Evolutionary conservation across 1,140 invertebrate species (phyloP), one percentile per base, ranked within the genome.

Genomic region (Drosophila repleta): DNA sequence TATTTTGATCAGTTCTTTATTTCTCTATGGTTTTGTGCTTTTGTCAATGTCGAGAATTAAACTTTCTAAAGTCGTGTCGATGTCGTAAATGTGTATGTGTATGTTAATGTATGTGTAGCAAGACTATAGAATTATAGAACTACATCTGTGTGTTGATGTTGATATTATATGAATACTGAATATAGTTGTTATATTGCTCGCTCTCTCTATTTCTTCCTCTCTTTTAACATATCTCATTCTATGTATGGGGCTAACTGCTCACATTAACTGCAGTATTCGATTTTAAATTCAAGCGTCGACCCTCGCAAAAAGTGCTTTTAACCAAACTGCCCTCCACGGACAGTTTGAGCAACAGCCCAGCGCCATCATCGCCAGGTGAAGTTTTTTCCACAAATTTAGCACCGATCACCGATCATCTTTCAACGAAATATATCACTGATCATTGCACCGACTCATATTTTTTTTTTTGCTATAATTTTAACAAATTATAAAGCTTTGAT

Each of bases 291-390:
- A 90, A 88, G 76, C 77, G 91, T 68, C 90, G 85, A 76, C 83
- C 90, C 68, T 91, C 91, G 67, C 79, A 91, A 45, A 90, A 91
- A 84, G 85, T 91, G 53, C 90, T 93, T 37, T 76, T 93, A 72
- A 91, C 92, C 61, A 93, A 93, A 92, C 90, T 93, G 66, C 92
- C 92, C 57, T 93, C 93, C 62, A 92, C 83, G 76, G 93, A 93
- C 81, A 93, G 93, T 72, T 90, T 93, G 71, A 93, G 90, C 84
- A 93, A 93, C 84, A 93, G 93, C 79, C 93, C 93, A 66, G 91
- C 92, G 85, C 92, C 93, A 74, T 91, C 92, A 81, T 93, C 92
- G 79, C 93, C 93, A 92, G 93, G 93, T 93, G 92, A 91, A 88
- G 84, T 88, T 80, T 48, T 53, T 52, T 57, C 39, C 39, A 45